A percentile compares a stretch with the other conserved stretches of the same genome.
phyloP scores from a whole-genome alignment of 2,113 vertebrate species.

The Vombatus ursinus region DNA sequence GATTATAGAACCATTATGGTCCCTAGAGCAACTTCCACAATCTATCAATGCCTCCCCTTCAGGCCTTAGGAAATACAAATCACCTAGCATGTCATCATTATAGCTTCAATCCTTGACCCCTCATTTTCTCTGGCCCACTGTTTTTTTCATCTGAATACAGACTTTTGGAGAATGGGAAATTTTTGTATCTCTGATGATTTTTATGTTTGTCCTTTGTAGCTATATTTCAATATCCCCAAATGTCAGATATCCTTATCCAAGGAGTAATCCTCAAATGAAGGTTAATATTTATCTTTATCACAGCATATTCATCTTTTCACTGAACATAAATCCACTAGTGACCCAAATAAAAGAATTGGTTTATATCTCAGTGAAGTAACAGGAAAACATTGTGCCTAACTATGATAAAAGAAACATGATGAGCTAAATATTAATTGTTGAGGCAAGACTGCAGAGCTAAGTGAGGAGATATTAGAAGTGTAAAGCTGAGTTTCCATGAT shows the following conservation, averaged over 20 bases:
- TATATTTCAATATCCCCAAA: not conserved
- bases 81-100: conserved; percentile 35
- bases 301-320: not conserved
- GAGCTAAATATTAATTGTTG: not conserved
- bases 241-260: conserved; percentile 6
- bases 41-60: conserved; percentile 35
- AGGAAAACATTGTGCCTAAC: not conserved
- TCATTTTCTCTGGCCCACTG: conserved; percentile 45
- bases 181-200: not conserved
- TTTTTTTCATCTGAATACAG: conserved; percentile 30
- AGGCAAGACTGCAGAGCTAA: not conserved
- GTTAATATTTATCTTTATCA: not conserved
- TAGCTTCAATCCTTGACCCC: conserved; percentile 39
- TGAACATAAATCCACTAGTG: not conserved
- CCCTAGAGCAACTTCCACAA: conserved; percentile 13
- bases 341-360: not conserved
- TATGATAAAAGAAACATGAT: not conserved
- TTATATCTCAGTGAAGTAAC: not conserved
- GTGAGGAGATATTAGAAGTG: not conserved
- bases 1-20: conserved; percentile 1
- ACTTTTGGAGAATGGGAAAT: not conserved
- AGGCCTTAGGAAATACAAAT: conserved; percentile 53
- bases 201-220: conserved; percentile 13
- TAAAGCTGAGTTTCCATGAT: rapidly evolving
- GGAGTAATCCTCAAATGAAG: conserved; percentile 11